phyloP scores from a whole-genome alignment of 2,888 invertebrate genomes.

The Chymomyza procnemis region DNA sequence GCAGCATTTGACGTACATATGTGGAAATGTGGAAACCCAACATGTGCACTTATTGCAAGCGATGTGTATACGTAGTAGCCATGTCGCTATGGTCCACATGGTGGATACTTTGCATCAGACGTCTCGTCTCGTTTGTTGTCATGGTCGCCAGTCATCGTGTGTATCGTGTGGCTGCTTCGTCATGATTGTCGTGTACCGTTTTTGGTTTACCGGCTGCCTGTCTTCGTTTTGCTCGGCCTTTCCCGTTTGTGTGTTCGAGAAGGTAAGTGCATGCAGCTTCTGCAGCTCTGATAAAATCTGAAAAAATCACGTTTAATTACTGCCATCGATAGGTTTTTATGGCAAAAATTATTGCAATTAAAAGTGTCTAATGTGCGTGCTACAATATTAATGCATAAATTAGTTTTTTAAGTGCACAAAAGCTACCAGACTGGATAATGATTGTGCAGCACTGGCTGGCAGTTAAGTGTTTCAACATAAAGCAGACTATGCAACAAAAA shows the following conservation, averaged over 20 bases:
- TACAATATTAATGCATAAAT: not conserved
- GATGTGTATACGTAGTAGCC: not conserved
- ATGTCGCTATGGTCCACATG: constrained; percentile 20
- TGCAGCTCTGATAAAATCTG: constrained; percentile 66
- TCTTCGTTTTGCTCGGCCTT: constrained; percentile 73
- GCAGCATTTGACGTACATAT: no score
- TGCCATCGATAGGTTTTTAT: constrained; percentile 56
- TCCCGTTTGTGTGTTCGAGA: constrained; percentile 79
- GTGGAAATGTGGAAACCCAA: not conserved
- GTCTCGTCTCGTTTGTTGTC: constrained; percentile 13
- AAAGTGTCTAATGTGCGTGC: not conserved
- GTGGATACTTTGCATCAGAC: constrained; percentile 39
- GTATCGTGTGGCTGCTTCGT: not conserved
- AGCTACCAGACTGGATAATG: not conserved
- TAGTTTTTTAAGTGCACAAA: not conserved
- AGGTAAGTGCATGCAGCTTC: constrained; percentile 76
- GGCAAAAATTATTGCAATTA: not conserved
- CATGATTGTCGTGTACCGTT: constrained; percentile 43
- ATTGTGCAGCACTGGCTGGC: constrained; percentile 51
- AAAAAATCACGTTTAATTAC: constrained; percentile 51
- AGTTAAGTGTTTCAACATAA: constrained; percentile 3
- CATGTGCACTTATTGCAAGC: not conserved
- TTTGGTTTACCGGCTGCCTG: constrained; percentile 36
- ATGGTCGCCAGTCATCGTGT: constrained; percentile 15
- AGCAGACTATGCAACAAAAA: not conserved